A percentile compares a stretch with the other conserved stretches of the same genome.
phyloP scores from a whole-genome alignment of 2,113 vertebrate genomes.

The Myotis yumanensis region DNA sequence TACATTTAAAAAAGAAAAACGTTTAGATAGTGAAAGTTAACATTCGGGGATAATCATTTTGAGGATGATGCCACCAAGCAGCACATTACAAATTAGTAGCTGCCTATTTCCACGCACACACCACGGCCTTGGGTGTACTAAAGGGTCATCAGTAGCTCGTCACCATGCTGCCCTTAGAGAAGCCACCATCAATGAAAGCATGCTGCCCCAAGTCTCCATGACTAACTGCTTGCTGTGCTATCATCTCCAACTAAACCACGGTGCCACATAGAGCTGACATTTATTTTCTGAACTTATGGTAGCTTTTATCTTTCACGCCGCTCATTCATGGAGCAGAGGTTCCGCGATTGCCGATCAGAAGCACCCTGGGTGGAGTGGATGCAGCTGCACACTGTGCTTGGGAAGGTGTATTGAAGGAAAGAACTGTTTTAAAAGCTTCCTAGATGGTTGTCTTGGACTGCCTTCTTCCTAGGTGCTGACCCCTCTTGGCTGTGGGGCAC shows the following conservation, averaged over 20 bases:
- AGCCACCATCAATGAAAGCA: neutral
- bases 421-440: neutral
- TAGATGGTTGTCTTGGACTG: neutral
- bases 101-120: neutral
- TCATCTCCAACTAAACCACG: neutral
- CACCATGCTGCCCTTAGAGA: neutral
- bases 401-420: neutral
- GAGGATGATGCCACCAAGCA: neutral
- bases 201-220: neutral
- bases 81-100: neutral
- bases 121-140: rapidly evolving
- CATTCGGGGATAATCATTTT: neutral
- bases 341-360: neutral
- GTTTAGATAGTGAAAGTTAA: neutral
- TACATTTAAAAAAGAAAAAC: neutral
- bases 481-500: neutral
- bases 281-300: neutral
- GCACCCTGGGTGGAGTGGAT: neutral
- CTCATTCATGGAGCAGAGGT: neutral
- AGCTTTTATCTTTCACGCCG: neutral
- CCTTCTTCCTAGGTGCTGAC: neutral
- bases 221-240: neutral
- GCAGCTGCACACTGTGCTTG: neutral
- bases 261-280: neutral
- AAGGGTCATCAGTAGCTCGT: neutral